Evolutionary conservation across 2,797 vertebrate genomes (phyloP).

Genomic region (Tenualosa thibaudeaui): DNA sequence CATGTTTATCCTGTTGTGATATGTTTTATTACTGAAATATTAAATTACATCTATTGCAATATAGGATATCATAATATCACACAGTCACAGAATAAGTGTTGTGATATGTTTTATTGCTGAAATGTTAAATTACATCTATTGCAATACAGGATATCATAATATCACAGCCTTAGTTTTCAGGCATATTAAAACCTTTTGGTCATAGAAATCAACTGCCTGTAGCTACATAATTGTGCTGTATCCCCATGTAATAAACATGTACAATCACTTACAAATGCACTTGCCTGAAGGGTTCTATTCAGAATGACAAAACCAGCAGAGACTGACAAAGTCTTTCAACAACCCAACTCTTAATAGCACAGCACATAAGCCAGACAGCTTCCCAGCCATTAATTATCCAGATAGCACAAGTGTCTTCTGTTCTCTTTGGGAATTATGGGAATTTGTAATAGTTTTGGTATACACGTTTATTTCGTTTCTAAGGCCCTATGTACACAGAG

Average conservation of each 20-base stretch:
- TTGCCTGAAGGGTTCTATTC: neutral
- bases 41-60: too few species aligned
- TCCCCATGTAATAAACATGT: neutral
- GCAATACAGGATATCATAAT: too few species aligned
- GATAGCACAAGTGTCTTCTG: neutral
- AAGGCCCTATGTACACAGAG: too few species aligned
- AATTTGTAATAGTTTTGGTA: neutral
- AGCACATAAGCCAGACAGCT: neutral
- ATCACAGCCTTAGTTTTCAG: too few species aligned
- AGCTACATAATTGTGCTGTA: neutral
- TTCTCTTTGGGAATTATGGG: neutral
- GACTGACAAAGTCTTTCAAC: neutral
- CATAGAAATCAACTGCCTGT: neutral
- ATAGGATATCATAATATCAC: too few species aligned
- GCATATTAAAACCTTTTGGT: too few species aligned
- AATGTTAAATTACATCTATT: too few species aligned
- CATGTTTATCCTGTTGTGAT: too few species aligned
- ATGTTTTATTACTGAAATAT: too few species aligned
- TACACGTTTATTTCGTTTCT: too few species aligned
- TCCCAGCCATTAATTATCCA: neutral
- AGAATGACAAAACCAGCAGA: slow-evolving; percentile 1
- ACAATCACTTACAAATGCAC: neutral
- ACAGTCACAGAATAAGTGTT: too few species aligned
- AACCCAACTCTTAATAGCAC: neutral
- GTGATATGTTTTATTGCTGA: too few species aligned